Evolutionary conservation across 2,888 invertebrate species (phyloP).

Genomic region (Oeneis ivallda): DNA sequence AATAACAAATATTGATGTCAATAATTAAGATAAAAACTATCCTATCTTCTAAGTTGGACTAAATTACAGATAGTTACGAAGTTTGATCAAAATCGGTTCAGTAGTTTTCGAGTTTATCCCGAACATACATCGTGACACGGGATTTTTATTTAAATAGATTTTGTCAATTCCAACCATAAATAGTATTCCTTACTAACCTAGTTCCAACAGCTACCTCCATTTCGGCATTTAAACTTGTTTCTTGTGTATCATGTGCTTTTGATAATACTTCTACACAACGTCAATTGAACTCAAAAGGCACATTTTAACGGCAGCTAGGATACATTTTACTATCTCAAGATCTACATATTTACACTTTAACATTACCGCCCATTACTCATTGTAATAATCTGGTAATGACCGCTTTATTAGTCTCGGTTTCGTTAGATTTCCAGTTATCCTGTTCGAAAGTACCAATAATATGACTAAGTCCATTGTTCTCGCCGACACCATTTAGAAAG

Average conservation of each 20-base stretch:
- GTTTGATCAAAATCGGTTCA: too few species aligned
- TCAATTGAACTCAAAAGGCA: not conserved
- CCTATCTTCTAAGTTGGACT: too few species aligned
- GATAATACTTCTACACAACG: not conserved
- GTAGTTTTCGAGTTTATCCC: too few species aligned
- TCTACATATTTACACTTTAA: slow-evolving; percentile 22
- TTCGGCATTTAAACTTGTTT: not conserved
- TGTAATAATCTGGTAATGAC: slow-evolving; percentile 32
- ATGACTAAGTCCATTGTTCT: slow-evolving; percentile 35
- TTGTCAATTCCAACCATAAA: too few species aligned
- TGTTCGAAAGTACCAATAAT: slow-evolving; percentile 34
- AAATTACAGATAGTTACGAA: too few species aligned
- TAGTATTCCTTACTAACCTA: too few species aligned
- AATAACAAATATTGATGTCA: too few species aligned
- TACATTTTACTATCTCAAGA: not conserved
- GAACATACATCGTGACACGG: too few species aligned
- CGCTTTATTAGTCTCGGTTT: slow-evolving; percentile 31
- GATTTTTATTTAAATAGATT: too few species aligned
- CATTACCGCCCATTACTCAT: slow-evolving; percentile 28
- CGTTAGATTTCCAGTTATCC: slow-evolving; percentile 32
- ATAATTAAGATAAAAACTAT: too few species aligned
- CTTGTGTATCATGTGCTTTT: too few species aligned
- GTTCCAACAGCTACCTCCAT: too few species aligned
- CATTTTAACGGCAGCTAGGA: not conserved
- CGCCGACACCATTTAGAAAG: slow-evolving; percentile 25